These are phyloP conservation scores for Brachionus calyciflorus DNA, from an alignment of 1,140 invertebrate species.

Conservation along the genomic window DNA sequence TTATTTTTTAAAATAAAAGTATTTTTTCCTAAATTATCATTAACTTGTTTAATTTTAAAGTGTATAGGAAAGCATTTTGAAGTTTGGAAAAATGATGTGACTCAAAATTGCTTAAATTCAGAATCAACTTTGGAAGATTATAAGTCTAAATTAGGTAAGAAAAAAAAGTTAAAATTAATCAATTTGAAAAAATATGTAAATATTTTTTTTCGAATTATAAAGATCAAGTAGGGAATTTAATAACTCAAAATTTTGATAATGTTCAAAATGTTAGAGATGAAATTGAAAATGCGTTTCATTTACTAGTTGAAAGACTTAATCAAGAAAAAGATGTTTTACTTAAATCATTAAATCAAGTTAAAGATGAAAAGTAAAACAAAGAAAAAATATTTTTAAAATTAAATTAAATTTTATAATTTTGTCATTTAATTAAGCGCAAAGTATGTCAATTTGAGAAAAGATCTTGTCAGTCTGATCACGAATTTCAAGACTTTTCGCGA, in stretches of 20 bases:
- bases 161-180: not conserved
- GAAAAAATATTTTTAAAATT: not conserved
- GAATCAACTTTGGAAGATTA: constrained; percentile 14
- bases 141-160: not conserved
- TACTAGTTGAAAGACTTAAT: constrained; percentile 24
- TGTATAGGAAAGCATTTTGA: constrained; percentile 42
- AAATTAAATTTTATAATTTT: not conserved
- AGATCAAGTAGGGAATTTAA: constrained; percentile 14
- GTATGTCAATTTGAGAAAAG: constrained; percentile 35
- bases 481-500: constrained; percentile 13
- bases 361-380: constrained; percentile 23
- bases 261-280: not conserved
- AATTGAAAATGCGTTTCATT: not conserved
- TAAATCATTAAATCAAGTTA: not conserved
- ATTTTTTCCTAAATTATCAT: not conserved
- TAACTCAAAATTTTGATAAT: constrained; percentile 41
- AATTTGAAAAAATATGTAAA: no score
- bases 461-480: not conserved
- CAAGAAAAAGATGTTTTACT: constrained; percentile 25
- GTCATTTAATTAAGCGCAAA: constrained; percentile 10
- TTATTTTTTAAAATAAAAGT: not conserved
- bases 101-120: constrained; percentile 5
- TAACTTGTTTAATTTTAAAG: constrained; percentile 24
- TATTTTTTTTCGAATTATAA: not conserved
- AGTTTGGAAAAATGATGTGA: constrained; percentile 20